Evolutionary conservation across 2,888 invertebrate genomes (phyloP).

Genomic region (Leptinotarsa peninsularis): DNA sequence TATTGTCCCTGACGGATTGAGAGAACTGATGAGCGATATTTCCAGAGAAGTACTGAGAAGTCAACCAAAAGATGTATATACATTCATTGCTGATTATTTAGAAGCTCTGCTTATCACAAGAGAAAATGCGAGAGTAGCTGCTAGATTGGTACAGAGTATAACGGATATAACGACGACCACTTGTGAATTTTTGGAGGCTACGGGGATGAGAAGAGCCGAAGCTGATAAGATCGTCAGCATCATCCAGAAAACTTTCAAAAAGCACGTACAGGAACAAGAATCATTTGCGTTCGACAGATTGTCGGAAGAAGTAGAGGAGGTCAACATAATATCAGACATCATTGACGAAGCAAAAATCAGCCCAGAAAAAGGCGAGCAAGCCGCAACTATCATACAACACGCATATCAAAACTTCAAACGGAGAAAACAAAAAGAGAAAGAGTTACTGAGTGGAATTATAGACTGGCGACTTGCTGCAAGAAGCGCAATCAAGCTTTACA

Average conservation of each 20-base stretch:
- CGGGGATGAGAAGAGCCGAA: constrained; percentile 55
- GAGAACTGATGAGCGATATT: constrained; percentile 79
- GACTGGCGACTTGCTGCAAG: constrained; percentile 65
- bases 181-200: constrained; percentile 56
- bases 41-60: constrained; percentile 78
- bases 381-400: constrained; percentile 60
- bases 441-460: constrained; percentile 60
- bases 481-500: constrained; percentile 61
- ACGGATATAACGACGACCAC: constrained; percentile 60
- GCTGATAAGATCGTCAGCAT: constrained; percentile 58
- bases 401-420: constrained; percentile 54
- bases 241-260: constrained; percentile 56
- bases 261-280: constrained; percentile 27
- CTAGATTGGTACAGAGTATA: constrained; percentile 61
- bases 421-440: constrained; percentile 51
- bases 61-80: constrained; percentile 74
- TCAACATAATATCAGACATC: constrained; percentile 53
- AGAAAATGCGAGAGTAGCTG: constrained; percentile 69
- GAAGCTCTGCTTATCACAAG: constrained; percentile 75
- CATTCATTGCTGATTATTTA: constrained; percentile 78
- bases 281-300: constrained; percentile 7
- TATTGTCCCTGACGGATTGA: constrained; percentile 75
- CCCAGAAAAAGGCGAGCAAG: constrained; percentile 58
- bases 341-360: constrained; percentile 52
- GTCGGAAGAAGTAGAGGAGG: constrained; percentile 52